phyloP scores from a whole-genome alignment of 2,113 vertebrate species.

The Phaethornis superciliosus region DNA sequence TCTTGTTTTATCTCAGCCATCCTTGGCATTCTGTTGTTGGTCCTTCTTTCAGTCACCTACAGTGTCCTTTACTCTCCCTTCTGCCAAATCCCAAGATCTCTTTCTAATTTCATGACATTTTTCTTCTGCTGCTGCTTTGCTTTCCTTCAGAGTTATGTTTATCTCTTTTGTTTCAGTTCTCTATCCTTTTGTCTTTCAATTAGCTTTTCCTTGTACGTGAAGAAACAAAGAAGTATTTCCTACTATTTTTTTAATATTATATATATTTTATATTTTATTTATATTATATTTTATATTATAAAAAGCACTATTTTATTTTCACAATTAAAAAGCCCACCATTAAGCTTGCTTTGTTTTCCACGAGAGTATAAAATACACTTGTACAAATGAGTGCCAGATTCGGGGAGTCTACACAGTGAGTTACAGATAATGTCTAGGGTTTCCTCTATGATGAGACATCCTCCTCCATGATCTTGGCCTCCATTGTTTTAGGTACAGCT shows the following conservation, averaged over 20 bases:
- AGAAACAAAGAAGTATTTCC: background rate
- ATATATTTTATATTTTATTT: no score
- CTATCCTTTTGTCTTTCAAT: background rate
- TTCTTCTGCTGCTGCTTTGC: rapidly evolving
- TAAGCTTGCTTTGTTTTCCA: background rate
- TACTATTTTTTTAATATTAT: no score
- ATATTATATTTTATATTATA: no score
- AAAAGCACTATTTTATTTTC: background rate
- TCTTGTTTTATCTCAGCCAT: background rate
- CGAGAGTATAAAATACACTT: background rate
- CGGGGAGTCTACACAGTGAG: background rate
- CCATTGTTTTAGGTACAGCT: background rate
- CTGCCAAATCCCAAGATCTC: background rate
- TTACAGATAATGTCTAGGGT: background rate
- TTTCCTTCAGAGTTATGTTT: background rate
- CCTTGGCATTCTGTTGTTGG: background rate
- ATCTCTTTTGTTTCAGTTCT: background rate
- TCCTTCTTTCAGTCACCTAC: background rate
- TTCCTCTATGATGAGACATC: background rate
- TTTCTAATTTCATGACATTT: background rate
- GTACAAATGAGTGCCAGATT: background rate
- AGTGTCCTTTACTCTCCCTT: background rate
- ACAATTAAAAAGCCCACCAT: background rate
- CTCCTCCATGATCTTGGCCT: background rate
- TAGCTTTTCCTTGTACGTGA: background rate